phyloP scores from a whole-genome alignment of 2,888 invertebrate genomes.

The Rotaria socialis region DNA sequence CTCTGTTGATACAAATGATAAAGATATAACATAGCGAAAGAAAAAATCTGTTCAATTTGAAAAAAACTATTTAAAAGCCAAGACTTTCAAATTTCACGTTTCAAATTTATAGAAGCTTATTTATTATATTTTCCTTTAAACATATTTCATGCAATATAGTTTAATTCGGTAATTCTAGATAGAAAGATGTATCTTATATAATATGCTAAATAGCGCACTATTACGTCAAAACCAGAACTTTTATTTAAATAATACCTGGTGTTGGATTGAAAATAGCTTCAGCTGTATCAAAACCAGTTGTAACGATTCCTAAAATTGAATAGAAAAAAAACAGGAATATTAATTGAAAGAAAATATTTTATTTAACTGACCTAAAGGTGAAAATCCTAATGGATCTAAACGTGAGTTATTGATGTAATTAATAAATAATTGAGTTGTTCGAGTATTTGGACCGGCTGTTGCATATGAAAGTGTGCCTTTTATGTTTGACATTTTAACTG shows the following conservation, averaged over 20 bases:
- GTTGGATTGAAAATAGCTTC: constrained; percentile 31
- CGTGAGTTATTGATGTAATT: constrained; percentile 11
- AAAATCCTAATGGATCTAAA: constrained; percentile 14
- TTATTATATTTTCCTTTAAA: too few species aligned
- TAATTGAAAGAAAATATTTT: neutral
- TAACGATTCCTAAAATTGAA: neutral
- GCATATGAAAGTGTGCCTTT: neutral
- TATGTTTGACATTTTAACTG: neutral
- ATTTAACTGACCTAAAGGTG: neutral
- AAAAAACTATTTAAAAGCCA: too few species aligned
- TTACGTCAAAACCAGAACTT: too few species aligned
- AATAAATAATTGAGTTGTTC: constrained; percentile 32
- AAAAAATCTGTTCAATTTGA: too few species aligned
- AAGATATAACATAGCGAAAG: too few species aligned
- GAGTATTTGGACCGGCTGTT: constrained; percentile 17
- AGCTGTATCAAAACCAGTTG: neutral
- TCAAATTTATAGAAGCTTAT: too few species aligned
- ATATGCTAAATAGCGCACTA: too few species aligned
- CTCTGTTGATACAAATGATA: too few species aligned
- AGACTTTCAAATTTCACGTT: too few species aligned
- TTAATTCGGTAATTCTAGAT: too few species aligned
- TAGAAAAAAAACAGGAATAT: neutral
- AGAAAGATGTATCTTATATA: too few species aligned
- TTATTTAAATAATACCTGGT: neutral
- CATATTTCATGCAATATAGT: too few species aligned